Conservation (phyloP, 64 coral and sea anemone species). For the Stylophora pistillata region DNA sequence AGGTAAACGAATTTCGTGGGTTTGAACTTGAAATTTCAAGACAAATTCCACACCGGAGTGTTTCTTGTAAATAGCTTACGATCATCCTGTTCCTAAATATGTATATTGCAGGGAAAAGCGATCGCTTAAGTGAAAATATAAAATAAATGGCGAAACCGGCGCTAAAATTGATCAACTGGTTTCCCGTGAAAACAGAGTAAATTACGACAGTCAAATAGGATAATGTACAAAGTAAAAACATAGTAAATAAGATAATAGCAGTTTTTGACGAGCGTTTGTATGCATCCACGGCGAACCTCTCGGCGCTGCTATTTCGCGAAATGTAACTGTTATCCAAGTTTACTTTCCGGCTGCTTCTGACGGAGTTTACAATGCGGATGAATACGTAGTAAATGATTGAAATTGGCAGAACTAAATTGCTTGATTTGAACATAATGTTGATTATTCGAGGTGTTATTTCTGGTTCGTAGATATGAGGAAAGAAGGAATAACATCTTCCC, state of each 20-base stretch:
- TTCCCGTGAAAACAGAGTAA: constrained; percentile 39
- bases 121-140: constrained; percentile 72
- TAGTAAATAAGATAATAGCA: constrained; percentile 76
- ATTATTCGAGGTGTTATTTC: constrained; percentile 10
- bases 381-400: constrained; percentile 73
- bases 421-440: constrained; percentile 56
- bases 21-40: background rate
- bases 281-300: constrained; percentile 82
- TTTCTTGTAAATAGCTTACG: constrained; percentile 72
- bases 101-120: constrained; percentile 87
- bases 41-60: constrained; percentile 46
- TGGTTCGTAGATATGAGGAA: constrained; percentile 75
- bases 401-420: constrained; percentile 61
- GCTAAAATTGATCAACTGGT: constrained; percentile 26
- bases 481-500: constrained; percentile 28
- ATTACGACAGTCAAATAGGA: constrained; percentile 50
- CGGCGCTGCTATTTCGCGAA: constrained; percentile 81
- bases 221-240: constrained; percentile 75
- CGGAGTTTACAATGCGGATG: constrained; percentile 73
- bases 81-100: constrained; percentile 88
- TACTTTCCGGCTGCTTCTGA: constrained; percentile 65
- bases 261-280: constrained; percentile 92
- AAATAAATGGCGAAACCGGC: constrained; percentile 63
- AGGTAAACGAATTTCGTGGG: constrained; percentile 18
- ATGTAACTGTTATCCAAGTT: constrained; percentile 87